Evolutionary conservation across 1,140 invertebrate species (phyloP).

Genomic region (Bombyx mandarina): DNA sequence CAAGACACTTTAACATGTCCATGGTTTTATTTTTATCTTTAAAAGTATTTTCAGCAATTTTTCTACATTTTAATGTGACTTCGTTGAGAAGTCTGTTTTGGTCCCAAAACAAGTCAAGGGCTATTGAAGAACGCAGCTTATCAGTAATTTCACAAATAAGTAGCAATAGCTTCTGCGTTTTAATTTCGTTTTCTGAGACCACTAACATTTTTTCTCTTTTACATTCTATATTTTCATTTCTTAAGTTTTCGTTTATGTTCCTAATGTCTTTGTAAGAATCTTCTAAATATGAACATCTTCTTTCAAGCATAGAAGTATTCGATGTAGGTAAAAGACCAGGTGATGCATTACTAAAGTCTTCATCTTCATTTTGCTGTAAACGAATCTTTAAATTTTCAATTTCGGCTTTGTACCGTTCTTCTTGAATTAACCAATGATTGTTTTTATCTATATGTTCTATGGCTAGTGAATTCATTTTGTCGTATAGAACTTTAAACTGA

Average conservation of each 20-base stretch:
- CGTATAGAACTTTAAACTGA: conserved; percentile 51
- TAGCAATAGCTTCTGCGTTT: conserved; percentile 46
- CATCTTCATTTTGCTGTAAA: conserved; percentile 29
- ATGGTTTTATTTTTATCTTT: conserved; percentile 15
- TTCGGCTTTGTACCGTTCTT: conserved; percentile 60
- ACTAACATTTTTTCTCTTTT: conserved; percentile 41
- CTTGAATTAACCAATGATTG: conserved; percentile 50
- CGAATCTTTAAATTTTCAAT: conserved; percentile 49
- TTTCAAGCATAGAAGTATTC: conserved; percentile 23
- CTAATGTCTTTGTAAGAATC: conserved; percentile 52
- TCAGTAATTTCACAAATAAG: conserved; percentile 41
- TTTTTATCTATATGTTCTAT: conserved; percentile 38
- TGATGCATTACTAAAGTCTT: conserved; percentile 44
- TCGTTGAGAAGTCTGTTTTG: conserved; percentile 50
- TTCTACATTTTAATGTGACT: conserved; percentile 43
- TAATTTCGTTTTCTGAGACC: conserved; percentile 44
- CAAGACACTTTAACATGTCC: conserved; percentile 25
- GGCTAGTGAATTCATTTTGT: conserved; percentile 48
- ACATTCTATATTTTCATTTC: conserved; percentile 46
- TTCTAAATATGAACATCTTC: conserved; percentile 55
- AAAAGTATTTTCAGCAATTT: conserved; percentile 27
- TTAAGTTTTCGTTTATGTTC: conserved; percentile 54
- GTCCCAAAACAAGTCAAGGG: conserved; percentile 52
- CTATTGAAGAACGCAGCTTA: conserved; percentile 42
- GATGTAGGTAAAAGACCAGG: conserved; percentile 33